phyloP scores from a whole-genome alignment of 2,888 invertebrate genomes.

The Epirrhoe tristata region DNA sequence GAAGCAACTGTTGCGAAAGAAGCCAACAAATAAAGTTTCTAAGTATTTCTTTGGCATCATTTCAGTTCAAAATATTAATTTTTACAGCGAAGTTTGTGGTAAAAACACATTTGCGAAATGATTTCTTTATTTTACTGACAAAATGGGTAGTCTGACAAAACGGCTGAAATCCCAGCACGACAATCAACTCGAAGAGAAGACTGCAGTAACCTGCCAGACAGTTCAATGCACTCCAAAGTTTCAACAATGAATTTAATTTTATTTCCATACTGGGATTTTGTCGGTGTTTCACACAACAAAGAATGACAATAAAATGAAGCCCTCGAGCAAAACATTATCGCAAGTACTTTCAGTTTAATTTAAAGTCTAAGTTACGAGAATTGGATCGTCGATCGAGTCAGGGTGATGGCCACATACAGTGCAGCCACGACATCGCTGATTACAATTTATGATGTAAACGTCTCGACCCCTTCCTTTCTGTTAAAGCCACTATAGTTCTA shows the following conservation, averaged over 20 bases:
- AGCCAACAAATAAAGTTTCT: neutral
- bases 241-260: slow-evolving; percentile 2
- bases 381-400: slow-evolving; percentile 34
- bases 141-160: neutral
- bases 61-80: neutral
- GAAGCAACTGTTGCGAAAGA: slow-evolving; percentile 14
- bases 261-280: neutral
- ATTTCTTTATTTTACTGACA: neutral
- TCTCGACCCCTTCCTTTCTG: slow-evolving; percentile 39
- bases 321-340: slow-evolving; percentile 30
- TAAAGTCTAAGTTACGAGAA: slow-evolving; percentile 41
- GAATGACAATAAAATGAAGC: slow-evolving; percentile 19
- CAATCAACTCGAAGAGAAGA: slow-evolving; percentile 22
- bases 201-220: slow-evolving; percentile 38
- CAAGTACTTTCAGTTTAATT: slow-evolving; percentile 32
- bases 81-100: neutral
- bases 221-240: slow-evolving; percentile 42
- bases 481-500: slow-evolving; percentile 37
- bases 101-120: neutral
- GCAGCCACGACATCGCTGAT: slow-evolving; percentile 45
- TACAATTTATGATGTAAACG: slow-evolving; percentile 49
- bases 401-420: slow-evolving; percentile 36
- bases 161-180: neutral
- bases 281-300: neutral
- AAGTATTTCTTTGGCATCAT: neutral